Conservation (phyloP, 1,140 invertebrate species). For the Stenopsyche tienmushanensis region DNA sequence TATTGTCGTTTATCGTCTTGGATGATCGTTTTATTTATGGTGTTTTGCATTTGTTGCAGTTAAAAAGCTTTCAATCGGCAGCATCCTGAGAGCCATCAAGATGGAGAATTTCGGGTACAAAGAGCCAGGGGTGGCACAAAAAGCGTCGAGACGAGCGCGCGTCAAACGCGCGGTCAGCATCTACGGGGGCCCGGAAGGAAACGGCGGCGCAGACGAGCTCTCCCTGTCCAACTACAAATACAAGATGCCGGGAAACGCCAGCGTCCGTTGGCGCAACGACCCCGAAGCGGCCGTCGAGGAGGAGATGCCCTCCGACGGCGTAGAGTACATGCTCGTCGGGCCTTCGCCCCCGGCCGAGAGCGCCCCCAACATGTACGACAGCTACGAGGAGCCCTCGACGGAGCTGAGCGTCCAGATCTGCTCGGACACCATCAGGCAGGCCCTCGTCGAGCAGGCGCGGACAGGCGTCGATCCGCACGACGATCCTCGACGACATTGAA, state of each 20-base stretch:
- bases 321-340: slow-evolving; percentile 72
- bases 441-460: slow-evolving; percentile 72
- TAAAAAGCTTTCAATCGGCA: slow-evolving; percentile 5
- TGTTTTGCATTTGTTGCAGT: slow-evolving; percentile 14
- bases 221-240: slow-evolving; percentile 44
- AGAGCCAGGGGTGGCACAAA: slow-evolving; percentile 43
- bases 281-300: slow-evolving; percentile 63
- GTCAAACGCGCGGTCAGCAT: slow-evolving; percentile 48
- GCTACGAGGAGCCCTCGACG: slow-evolving; percentile 68
- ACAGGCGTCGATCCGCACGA: slow-evolving; percentile 61
- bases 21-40: background rate
- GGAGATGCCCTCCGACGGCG: slow-evolving; percentile 64
- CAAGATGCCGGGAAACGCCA: slow-evolving; percentile 46
- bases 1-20: background rate
- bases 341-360: slow-evolving; percentile 72
- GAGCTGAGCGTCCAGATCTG: slow-evolving; percentile 73
- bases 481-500: slow-evolving; percentile 71
- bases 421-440: slow-evolving; percentile 68
- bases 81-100: background rate
- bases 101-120: slow-evolving; percentile 53
- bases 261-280: slow-evolving; percentile 54
- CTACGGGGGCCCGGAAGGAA: slow-evolving; percentile 31
- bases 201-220: slow-evolving; percentile 44
- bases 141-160: slow-evolving; percentile 38
- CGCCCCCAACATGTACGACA: slow-evolving; percentile 72